Evolutionary conservation across 2,797 vertebrate species (phyloP), one percentile per base, ranked within the genome.

Genomic region (Tokudaia tokunoshimensis): DNA sequence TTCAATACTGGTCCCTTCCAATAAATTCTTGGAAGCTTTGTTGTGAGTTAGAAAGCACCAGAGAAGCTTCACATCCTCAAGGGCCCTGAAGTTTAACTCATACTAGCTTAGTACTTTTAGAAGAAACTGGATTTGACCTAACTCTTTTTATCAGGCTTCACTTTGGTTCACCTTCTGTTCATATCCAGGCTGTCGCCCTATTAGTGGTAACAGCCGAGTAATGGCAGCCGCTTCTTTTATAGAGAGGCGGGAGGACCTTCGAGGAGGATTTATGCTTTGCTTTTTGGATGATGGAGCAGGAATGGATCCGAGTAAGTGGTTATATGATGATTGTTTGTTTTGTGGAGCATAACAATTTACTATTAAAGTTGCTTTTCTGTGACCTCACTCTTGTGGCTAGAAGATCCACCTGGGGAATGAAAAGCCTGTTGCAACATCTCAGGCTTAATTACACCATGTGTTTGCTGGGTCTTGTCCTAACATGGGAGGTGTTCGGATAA

Each of bases 261-360:
- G 99, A 97, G 99, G 99, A 63, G 99, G 99, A 92, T 99, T 99
- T 98, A 99, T 99, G 99, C 99, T 99, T 22, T 99, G 99, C 98
- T 99, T 99, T 98, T 99, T 99, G 98, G 99, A 99, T 97, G 99
- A 99, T 97, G 99, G 99, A 89, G 99, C 99, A 63, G 99, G 99
- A 98, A 99, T 99, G 99, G 99, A 99, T 97, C 98, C 99, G 24
- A 99, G 99, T 99, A 98, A 99, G 99, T 99, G 83, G 76, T 47
- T 52, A 86, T 52, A 88, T 50, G 65, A 93, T 55, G 52, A 78
- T 91, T 83, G 3, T 87, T 88, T 83, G 50, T 96, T 63, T 89
- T 9, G 41, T 31, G 19, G 34, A 76, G 50, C 57, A 82, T 55
- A 84, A 93, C 94, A 52, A 50, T 37, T 88, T 74, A 89, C 20